Evolutionary conservation across 2,888 invertebrate species (phyloP).

Genomic region (Deilephila elpenor): DNA sequence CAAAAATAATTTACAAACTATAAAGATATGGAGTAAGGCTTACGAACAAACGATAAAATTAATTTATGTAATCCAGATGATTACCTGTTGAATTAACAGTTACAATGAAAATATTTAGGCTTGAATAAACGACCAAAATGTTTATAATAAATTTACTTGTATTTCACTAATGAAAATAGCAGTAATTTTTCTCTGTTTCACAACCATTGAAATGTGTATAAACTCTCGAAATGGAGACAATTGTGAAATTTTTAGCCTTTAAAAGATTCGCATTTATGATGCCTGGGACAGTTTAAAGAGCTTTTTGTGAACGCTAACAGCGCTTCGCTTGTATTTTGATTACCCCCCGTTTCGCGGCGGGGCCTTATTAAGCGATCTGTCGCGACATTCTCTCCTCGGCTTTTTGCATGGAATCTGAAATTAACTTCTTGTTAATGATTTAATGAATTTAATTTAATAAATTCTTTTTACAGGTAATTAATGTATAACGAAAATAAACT

Average conservation of each 20-base stretch:
- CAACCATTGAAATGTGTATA: conserved; percentile 50
- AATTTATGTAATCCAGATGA: too few relatives aligned
- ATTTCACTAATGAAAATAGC: conserved; percentile 5
- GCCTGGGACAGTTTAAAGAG: conserved; percentile 60
- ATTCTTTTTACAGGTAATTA: conserved; percentile 30
- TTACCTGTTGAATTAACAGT: neutral
- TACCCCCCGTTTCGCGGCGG: conserved; percentile 58
- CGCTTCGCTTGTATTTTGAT: conserved; percentile 61
- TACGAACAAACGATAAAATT: too few relatives aligned
- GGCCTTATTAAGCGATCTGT: conserved; percentile 64
- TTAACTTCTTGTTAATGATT: conserved; percentile 52
- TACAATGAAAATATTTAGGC: neutral
- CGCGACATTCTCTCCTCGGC: conserved; percentile 52
- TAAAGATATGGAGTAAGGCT: too few relatives aligned
- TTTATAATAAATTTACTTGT: neutral
- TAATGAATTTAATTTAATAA: conserved; percentile 49
- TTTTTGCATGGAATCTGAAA: conserved; percentile 53
- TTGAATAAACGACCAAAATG: neutral
- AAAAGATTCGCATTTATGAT: conserved; percentile 60
- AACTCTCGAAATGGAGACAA: conserved; percentile 51
- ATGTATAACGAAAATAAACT: conserved; percentile 14
- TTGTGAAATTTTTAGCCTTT: conserved; percentile 63
- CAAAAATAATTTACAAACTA: too few relatives aligned
- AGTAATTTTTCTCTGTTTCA: conserved; percentile 42
- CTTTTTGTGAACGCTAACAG: conserved; percentile 66